Percentiles rank a stretch among this genome's conserved stretches.
These are phyloP conservation scores for Microtus pennsylvanicus DNA, from an alignment of 2,113 vertebrate species.

Conservation along the genomic window DNA sequence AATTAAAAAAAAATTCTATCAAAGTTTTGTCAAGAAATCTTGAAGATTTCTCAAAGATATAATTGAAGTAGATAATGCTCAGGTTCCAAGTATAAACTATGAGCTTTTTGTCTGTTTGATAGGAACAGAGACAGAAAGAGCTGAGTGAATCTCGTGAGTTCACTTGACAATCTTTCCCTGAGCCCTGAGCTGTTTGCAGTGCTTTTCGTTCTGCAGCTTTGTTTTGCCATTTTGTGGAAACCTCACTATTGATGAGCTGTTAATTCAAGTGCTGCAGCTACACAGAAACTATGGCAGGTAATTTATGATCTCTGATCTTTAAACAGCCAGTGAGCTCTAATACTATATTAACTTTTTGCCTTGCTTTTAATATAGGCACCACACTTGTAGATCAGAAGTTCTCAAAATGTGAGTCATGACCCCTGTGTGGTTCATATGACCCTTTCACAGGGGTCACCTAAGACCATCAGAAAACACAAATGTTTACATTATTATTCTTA, in stretches of 20 bases:
- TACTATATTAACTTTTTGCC: not conserved
- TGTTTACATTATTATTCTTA: not conserved
- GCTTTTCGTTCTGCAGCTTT: not conserved
- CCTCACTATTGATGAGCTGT: not conserved
- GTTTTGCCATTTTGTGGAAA: not conserved
- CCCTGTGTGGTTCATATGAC: not conserved
- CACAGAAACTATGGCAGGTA: not conserved
- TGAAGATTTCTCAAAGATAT: not conserved
- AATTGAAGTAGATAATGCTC: not conserved
- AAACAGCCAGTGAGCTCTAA: not conserved
- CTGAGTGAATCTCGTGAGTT: fast-evolving
- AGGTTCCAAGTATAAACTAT: too few relatives aligned
- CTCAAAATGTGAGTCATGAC: not conserved
- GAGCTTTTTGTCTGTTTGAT: not conserved
- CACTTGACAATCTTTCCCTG: not conserved
- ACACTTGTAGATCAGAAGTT: not conserved
- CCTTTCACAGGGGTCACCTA: not conserved
- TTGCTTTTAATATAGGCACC: not conserved
- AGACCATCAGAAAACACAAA: not conserved
- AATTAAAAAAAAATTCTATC: not conserved
- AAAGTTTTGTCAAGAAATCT: not conserved
- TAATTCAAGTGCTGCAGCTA: not conserved
- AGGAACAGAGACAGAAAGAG: not conserved
- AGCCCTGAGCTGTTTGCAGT: not conserved
- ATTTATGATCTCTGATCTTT: not conserved